Evolutionary conservation across 2,888 invertebrate species (phyloP), one percentile per base, ranked within the genome.

Genomic region (Willowsia nigromaculata): DNA sequence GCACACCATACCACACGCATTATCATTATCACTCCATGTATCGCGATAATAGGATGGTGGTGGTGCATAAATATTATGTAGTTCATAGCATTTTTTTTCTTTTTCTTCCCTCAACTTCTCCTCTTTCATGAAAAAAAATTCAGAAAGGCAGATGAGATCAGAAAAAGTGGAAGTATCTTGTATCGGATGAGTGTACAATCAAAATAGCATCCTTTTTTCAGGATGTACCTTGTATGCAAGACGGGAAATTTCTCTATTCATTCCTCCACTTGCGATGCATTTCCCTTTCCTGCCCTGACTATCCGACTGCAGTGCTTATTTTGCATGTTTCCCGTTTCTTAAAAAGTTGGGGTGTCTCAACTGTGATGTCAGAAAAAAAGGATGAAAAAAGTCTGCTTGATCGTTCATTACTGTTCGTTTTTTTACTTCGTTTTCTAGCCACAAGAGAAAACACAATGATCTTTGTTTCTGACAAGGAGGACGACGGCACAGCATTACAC

Each of bases 11-110:
- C 68, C 68, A 68, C 68, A 40, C 68, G 18, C 68, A 68, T 68
- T 85, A 50, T 59, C 62, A 78, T 85, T 85, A 84, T 84, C 76
- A 85, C 85, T 59, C 43, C 30, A 50, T 84, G 53, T 83, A 65
- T 59, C 68, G 47, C 47, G 40, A 65, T 59, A 71, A 47, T 43
- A 81, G 13, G 13, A 80, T 47, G 33, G 68, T 59, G 27, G 50
- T 9, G 47, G 25, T 56, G 71, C 71, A 84, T 84, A 71, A 84
- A 84, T 71, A 85, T 85, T 74, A 25, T 84, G 62, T 50, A 68
- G 62, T 62, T 84, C 56, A 84, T 27, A 33, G 47, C 59, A 50
- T 5, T 68, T 71, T 84, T 50, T 71, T 53, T 76, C 76, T 53
- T 5, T 68, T 71, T 84, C 30, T 71, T 53, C 50, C 76, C 37